Base-by-base conservation (phyloP, 2,113 vertebrate genomes). In the Opisthocomus hoazin region DNA sequence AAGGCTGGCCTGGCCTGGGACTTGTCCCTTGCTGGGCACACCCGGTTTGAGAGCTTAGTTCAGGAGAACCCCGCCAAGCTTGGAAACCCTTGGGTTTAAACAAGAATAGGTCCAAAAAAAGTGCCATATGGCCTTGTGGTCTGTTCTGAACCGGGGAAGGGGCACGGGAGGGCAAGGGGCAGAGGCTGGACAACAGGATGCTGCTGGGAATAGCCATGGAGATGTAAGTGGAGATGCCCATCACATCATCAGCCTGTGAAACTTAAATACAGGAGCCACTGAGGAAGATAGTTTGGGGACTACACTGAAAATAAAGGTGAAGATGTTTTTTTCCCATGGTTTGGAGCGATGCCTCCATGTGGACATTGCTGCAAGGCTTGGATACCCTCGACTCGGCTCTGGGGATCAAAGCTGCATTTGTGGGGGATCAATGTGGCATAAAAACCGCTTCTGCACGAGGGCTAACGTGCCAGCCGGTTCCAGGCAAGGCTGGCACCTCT, bases 21-120 rank as follows among this genome's bases (percentile, higher is more conserved):
- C 30, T 37, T 5, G 1, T 32, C 15, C 18, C 24, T 53, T 1
- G 0, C 27, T 1, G 4, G 37, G 32, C 30, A 51, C 14, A 3
- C 14, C 23, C 1, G 0, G 6, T 48, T 18, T 37, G 66, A 64
- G 66, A 41, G 34, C 18, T 83, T 11, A 22, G 15, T 16, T 61
- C 57, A 15, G 46, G 66, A 60, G 37, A 51, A 50, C 15, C 5
- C 54, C 23, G 10, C 29, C 54, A 58, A 36, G 36, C 41, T 24
- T 46, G 27, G 27, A 50, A 68, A 68, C 11, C 30, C 16, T 71
- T 23, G 15, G 27, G 34, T 87, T 83, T 70, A 24, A 75, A 46
- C 8, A 27, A 50, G 26, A 83, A 21, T 3, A 12, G 11, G 8
- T 69, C 37, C 8, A 5, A 53, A 56, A 66, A 16, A 45, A 12